phyloP scores from a whole-genome alignment of 2,113 vertebrate species.

The Notothenia coriiceps region DNA sequence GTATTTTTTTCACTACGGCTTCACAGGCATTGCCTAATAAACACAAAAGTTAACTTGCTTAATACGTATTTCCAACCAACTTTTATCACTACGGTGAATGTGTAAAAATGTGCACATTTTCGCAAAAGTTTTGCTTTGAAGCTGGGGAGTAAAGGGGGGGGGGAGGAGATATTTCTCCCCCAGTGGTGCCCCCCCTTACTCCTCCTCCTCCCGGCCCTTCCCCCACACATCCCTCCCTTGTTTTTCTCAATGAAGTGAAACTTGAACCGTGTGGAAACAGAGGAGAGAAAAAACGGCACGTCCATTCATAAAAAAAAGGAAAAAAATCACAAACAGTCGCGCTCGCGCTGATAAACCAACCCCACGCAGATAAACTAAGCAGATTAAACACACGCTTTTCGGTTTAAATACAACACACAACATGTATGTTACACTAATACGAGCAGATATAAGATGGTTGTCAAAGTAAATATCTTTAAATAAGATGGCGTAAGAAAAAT shows the following conservation, averaged over 20 bases:
- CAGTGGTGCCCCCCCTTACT: not conserved
- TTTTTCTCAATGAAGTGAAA: constrained; percentile 88
- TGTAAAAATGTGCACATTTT: not conserved
- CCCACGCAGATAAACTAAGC: constrained; percentile 20
- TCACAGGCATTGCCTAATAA: rapidly evolving
- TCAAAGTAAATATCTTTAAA: constrained; percentile 73
- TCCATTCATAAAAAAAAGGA: constrained; percentile 83
- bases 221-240: constrained; percentile 64
- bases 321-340: constrained; percentile 50
- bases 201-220: constrained; percentile 29
- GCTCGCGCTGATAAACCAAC: constrained; percentile 40
- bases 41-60: not conserved
- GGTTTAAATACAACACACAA: not conserved
- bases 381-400: not conserved
- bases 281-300: constrained; percentile 38
- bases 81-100: not conserved
- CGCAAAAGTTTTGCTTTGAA: not conserved
- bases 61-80: not conserved
- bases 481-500: constrained; percentile 79
- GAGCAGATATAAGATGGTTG: constrained; percentile 69
- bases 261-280: constrained; percentile 74
- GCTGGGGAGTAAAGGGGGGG: not conserved
- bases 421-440: not conserved
- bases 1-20: not conserved
- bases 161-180: not conserved